Evolutionary conservation across 2,888 invertebrate genomes (phyloP), one percentile per base, ranked within the genome.

Genomic region (Malachius bipustulatus): DNA sequence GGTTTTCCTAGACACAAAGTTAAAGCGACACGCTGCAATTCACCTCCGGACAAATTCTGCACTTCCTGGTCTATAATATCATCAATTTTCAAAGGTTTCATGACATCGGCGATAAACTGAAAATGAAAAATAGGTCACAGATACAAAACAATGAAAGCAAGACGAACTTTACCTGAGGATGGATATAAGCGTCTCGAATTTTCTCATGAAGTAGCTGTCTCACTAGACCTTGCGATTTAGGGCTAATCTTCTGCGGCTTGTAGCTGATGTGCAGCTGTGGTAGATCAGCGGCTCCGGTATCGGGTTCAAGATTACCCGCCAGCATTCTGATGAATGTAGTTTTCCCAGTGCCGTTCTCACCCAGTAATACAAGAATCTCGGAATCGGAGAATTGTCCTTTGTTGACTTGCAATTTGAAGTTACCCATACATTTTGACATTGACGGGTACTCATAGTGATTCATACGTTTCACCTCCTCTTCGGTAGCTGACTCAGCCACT

Each of bases 161-260:
- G 24, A 19, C 24, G 6, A n/a, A n/a, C 73, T 60, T 72, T 62
- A 75, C 76, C 70, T 83, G 89, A 14, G 98, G 97, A 71, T 98
- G 97, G 46, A 91, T 73, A 58, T 96, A 97, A 11, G 97, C 90
- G 67, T 97, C 97, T 41, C 94, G 75, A 52, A 99, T 96, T 63
- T 94, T 94, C 38, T 97, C 94, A 54, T 96, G 93, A 41, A 98
- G 67, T 54, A 98, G 67, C 55, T 85, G 83, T 30, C 93, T 75
- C 3, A 99, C 98, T 40, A 85, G 74, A 28, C 93, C 91, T 57
- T 88, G 84, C 37, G 88, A 89, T 65, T 93, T 97, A 3, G 98
- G 98, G 47, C 94, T 94, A 62, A 98, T 99, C 66, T 97, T 99
- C 70, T 98, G 98, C 29, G 98, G 98, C 65, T 98, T 98, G 72